Percentiles rank a stretch among this genome's conserved stretches.
Evolutionary conservation across 2,113 vertebrate genomes (phyloP).

Genomic region (Neogale vison): DNA sequence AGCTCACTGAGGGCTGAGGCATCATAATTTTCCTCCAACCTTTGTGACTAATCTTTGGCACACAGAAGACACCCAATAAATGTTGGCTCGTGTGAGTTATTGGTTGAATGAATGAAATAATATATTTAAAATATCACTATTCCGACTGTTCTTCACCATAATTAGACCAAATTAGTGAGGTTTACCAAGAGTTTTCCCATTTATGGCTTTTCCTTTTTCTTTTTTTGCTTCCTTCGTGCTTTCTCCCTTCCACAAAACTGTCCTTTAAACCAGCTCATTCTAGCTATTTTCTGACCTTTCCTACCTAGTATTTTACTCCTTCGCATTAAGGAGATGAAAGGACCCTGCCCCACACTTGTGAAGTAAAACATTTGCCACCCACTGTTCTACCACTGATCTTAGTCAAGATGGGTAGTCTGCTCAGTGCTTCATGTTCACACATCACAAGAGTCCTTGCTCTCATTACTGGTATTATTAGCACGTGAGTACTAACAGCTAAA

Average conservation of each 20-base stretch:
- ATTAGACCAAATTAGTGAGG: not conserved
- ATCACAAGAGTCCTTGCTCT: not conserved
- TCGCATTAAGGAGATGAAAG: not conserved
- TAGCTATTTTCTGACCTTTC: not conserved
- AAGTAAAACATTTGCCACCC: not conserved
- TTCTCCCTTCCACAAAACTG: not conserved
- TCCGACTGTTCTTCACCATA: not conserved
- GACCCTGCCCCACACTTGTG: not conserved
- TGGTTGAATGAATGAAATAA: not conserved
- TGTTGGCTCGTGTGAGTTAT: not conserved
- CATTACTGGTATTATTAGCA: not conserved
- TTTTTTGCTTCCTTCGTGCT: not conserved
- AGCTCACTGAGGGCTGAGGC: not conserved
- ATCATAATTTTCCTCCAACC: not conserved
- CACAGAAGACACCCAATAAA: not conserved
- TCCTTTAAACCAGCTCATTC: not conserved
- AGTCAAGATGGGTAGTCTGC: not conserved
- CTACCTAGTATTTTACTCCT: not conserved
- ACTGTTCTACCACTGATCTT: not conserved
- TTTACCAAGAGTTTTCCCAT: not conserved
- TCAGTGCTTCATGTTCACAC: not conserved
- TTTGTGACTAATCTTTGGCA: not conserved
- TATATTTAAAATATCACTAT: not conserved
- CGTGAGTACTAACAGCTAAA: not conserved
- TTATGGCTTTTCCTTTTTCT: not conserved